Evolutionary conservation across 2,888 invertebrate genomes (phyloP), one percentile per base, ranked within the genome.

Genomic region (Agrochola circellaris): DNA sequence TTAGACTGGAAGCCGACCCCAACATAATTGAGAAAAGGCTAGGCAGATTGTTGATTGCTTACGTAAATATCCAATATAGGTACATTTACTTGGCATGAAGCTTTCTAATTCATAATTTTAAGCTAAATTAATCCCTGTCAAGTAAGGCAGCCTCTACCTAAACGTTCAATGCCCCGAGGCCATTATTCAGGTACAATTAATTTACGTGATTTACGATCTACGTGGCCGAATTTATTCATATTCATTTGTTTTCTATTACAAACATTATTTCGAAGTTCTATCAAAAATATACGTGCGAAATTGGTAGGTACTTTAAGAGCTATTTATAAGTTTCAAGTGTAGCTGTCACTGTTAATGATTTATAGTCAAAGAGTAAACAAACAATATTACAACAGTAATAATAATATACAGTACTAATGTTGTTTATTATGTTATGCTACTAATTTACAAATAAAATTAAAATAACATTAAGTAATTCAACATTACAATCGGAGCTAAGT

Each of bases 401-500:
- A n/a, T n/a, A n/a, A n/a, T n/a, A n/a, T n/a, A n/a, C n/a, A n/a
- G n/a, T n/a, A n/a, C n/a, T n/a, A n/a, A n/a, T n/a, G n/a, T n/a
- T n/a, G n/a, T n/a, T n/a, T n/a, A n/a, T n/a, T n/a, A n/a, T n/a
- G n/a, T n/a, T n/a, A n/a, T n/a, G n/a, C n/a, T n/a, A n/a, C n/a
- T n/a, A n/a, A n/a, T n/a, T n/a, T n/a, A n/a, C n/a, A n/a, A n/a
- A n/a, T n/a, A n/a, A n/a, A n/a, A n/a, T n/a, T n/a, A n/a, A n/a
- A n/a, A n/a, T n/a, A n/a, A n/a, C n/a, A n/a, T n/a, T n/a, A n/a
- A n/a, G n/a, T n/a, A 77, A 84, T 83, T 87, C 85, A 86, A 90
- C 88, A 88, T 88, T 83, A 85, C 71, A 82, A 79, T 85, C 77
- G 73, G 68, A 61, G 75, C 75, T 79, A 87, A 88, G 86, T 88